Evolutionary conservation across 1,140 invertebrate species (phyloP).

Genomic region (Bradynema listronoti): DNA sequence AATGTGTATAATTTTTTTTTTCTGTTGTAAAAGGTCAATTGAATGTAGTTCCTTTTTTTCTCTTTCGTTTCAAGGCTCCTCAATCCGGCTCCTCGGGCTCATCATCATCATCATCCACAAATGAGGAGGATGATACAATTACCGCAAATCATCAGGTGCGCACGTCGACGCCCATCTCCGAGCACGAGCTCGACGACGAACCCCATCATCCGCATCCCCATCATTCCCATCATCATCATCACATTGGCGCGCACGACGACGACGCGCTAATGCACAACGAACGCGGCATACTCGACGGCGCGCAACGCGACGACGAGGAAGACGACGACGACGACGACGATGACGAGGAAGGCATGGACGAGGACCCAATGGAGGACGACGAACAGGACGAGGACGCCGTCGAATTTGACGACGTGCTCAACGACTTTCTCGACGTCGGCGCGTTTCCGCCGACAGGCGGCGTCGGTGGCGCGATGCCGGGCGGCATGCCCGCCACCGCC

Average conservation of each 20-base stretch:
- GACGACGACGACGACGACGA: constrained; percentile 25
- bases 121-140: too few relatives aligned
- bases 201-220: not conserved
- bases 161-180: constrained; percentile 12
- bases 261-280: not conserved
- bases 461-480: not conserved
- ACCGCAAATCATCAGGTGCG: constrained; percentile 3
- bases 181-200: constrained; percentile 6
- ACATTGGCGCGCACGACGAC: not conserved
- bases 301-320: not conserved
- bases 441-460: constrained; percentile 1
- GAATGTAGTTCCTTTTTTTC: too few relatives aligned
- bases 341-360: constrained; percentile 21
- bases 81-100: too few relatives aligned
- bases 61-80: too few relatives aligned
- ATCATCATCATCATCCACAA: too few relatives aligned
- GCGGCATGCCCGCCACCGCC: not conserved
- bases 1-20: too few relatives aligned
- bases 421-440: constrained; percentile 26
- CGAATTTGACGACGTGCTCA: constrained; percentile 32
- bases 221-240: not conserved
- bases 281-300: not conserved
- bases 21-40: too few relatives aligned
- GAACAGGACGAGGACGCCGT: constrained; percentile 30
- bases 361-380: constrained; percentile 14